Conservation (phyloP, 2,113 vertebrate species). For the Bubo scandiacus region DNA sequence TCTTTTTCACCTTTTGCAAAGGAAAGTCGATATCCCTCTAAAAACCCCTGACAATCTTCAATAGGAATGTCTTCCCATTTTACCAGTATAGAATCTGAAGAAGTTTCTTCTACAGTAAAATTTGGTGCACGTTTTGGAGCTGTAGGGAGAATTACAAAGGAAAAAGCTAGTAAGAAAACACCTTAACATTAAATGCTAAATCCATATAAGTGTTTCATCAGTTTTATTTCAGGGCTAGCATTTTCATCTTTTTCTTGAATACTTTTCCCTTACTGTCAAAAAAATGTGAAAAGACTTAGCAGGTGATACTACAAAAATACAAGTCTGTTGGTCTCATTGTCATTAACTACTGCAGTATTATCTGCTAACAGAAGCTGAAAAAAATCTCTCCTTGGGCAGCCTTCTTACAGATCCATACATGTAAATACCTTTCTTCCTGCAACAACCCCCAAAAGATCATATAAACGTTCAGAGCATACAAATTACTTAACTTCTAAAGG, state of each 20-base stretch:
- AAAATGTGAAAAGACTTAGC: not conserved
- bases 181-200: not conserved
- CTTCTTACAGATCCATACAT: not conserved
- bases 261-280: not conserved
- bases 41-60: constrained; percentile 75
- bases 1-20: constrained; percentile 79
- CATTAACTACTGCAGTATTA: not conserved
- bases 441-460: not conserved
- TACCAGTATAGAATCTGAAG: constrained; percentile 77
- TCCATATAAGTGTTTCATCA: not conserved
- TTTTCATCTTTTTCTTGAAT: not conserved
- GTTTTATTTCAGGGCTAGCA: not conserved
- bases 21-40: constrained; percentile 78
- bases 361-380: not conserved
- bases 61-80: constrained; percentile 79
- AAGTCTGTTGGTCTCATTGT: not conserved
- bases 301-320: not conserved
- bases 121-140: constrained; percentile 74
- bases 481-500: not conserved
- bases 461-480: not conserved
- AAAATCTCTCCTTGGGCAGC: not conserved
- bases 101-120: constrained; percentile 75
- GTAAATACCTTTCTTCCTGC: not conserved
- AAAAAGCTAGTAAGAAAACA: not conserved
- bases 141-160: not conserved